phyloP scores from a whole-genome alignment of 2,888 invertebrate species.

The Corythucha ciliata region DNA sequence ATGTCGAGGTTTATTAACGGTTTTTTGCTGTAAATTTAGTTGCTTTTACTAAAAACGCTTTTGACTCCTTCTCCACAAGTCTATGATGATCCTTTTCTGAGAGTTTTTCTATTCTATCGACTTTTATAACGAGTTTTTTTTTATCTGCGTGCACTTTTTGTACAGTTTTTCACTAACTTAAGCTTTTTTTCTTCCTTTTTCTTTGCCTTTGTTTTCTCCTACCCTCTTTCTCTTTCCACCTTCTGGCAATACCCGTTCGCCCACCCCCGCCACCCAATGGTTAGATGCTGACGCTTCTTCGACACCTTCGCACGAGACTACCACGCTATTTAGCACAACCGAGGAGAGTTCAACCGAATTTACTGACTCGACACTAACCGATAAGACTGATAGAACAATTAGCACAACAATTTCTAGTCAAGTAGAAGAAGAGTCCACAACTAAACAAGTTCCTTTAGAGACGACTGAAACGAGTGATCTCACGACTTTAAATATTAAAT shows the following conservation, averaged over 20 bases:
- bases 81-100: constrained; percentile 27
- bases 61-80: constrained; percentile 35
- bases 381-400: constrained; percentile 7
- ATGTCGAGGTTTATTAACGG: constrained; percentile 11
- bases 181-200: constrained; percentile 27
- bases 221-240: constrained; percentile 25
- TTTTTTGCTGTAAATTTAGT: constrained; percentile 25
- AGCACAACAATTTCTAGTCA: constrained; percentile 21
- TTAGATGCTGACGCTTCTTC: constrained; percentile 31
- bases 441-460: no score
- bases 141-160: constrained; percentile 18
- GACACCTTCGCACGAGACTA: constrained; percentile 27
- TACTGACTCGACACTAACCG: constrained; percentile 13
- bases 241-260: constrained; percentile 23
- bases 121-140: neutral
- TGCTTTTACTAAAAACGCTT: constrained; percentile 32
- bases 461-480: no score
- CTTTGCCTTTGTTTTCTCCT: no score
- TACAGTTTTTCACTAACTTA: constrained; percentile 26
- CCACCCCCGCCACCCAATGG: constrained; percentile 13
- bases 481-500: no score
- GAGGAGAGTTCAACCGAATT: constrained; percentile 25
- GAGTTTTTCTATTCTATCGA: neutral
- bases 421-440: no score
- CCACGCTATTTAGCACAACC: constrained; percentile 22